These are phyloP conservation scores for Idaea biselata DNA, from an alignment of 2,888 invertebrate species.

Conservation along the genomic window DNA sequence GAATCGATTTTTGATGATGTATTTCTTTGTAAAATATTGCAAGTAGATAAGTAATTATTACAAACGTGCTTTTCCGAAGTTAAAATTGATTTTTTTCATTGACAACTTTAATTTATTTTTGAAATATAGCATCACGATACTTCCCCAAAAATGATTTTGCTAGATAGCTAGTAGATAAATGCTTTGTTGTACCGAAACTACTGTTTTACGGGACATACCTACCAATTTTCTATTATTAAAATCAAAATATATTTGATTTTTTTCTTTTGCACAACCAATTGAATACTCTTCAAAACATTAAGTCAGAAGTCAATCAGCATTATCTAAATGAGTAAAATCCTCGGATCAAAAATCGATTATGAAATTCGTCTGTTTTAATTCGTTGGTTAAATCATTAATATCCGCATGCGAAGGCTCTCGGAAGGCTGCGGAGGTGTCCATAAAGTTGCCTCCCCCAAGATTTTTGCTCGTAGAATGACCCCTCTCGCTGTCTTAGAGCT, in stretches of 20 bases:
- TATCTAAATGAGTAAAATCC: not conserved
- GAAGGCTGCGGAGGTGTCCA: conserved; percentile 40
- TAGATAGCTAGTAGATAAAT: too few relatives aligned
- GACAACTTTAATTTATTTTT: too few relatives aligned
- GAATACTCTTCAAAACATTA: not conserved
- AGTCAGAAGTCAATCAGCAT: not conserved
- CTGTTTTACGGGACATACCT: too few relatives aligned
- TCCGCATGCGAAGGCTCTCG: conserved; percentile 12
- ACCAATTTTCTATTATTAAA: too few relatives aligned
- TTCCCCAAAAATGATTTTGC: too few relatives aligned
- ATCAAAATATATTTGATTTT: not conserved
- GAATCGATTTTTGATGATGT: too few relatives aligned
- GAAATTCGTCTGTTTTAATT: conserved; percentile 42
- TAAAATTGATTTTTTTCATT: too few relatives aligned
- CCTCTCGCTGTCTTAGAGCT: conserved; percentile 37
- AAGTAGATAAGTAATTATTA: too few relatives aligned
- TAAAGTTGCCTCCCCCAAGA: conserved; percentile 39
- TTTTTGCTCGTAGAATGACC: conserved; percentile 39
- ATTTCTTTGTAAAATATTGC: too few relatives aligned
- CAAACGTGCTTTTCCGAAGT: too few relatives aligned
- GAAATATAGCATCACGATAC: too few relatives aligned
- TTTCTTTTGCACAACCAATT: not conserved
- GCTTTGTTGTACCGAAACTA: too few relatives aligned
- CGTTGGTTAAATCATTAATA: conserved; percentile 55
- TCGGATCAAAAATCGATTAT: not conserved